These are phyloP conservation scores for Metaphire vulgaris DNA, from an alignment of 1,140 invertebrate species.

Conservation along the genomic window DNA sequence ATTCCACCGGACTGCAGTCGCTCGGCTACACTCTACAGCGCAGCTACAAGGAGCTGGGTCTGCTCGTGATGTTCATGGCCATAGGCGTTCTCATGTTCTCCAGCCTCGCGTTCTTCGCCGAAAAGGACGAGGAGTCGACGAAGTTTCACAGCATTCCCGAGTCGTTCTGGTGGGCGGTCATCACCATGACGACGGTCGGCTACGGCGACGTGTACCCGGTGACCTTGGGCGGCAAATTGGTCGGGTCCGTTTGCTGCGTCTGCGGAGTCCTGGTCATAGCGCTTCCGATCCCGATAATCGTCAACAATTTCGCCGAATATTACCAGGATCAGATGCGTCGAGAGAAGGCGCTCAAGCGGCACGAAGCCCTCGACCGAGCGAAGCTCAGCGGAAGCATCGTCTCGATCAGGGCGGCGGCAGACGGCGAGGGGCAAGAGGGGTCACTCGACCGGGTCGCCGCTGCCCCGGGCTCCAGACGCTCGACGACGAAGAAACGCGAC, in stretches of 20 bases:
- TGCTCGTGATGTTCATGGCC: conserved; percentile 96
- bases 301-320: conserved; percentile 69
- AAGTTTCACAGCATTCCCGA: conserved; percentile 46
- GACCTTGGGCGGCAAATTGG: conserved; percentile 48
- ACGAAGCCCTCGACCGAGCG: conserved; percentile 78
- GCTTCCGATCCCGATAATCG: conserved; percentile 78
- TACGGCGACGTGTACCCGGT: conserved; percentile 62
- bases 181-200: conserved; percentile 94
- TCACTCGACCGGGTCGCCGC: background rate
- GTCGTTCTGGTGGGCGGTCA: conserved; percentile 72
- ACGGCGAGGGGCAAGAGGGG: background rate
- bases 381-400: conserved; percentile 77
- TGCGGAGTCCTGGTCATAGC: conserved; percentile 99
- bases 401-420: background rate
- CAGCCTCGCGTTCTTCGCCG: conserved; percentile 95
- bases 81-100: conserved; percentile 99
- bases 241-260: conserved; percentile 72
- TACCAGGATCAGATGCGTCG: conserved; percentile 99
- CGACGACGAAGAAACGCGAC: conserved; percentile 7
- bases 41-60: conserved; percentile 96
- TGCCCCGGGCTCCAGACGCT: background rate
- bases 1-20: conserved; percentile 95
- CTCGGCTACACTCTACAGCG: conserved; percentile 96
- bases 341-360: conserved; percentile 92
- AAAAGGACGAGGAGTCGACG: conserved; percentile 62